Base-by-base conservation (phyloP, 1,140 invertebrate species). In the Ceratitis capitata region DNA sequence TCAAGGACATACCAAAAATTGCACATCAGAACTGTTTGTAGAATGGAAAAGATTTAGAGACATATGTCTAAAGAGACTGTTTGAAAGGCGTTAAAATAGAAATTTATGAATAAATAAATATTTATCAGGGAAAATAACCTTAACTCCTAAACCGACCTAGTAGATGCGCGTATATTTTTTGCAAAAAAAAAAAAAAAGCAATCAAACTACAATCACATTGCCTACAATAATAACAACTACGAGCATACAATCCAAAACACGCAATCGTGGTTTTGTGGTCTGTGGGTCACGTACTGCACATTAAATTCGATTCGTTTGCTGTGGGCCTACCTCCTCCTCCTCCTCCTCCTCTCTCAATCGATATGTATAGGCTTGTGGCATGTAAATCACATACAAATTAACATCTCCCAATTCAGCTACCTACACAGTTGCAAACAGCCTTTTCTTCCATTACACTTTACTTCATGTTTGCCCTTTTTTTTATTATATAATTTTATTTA, bases 291-390 rank as follows among this genome's bases (percentile, higher is more conserved):
- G 69, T 45, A 45, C 39, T 12, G 26, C 45, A 42, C 39, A 78
- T 78, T 78, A 78, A 78, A 78, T 78, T 78, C 69, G 69, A 78
- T 78, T 78, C 69, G 26, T 78, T 78, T 78, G 39, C 69, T n/a
- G n/a, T n/a, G n/a, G n/a, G n/a, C n/a, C n/a, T n/a, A n/a, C n/a
- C n/a, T n/a, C n/a, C n/a, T n/a, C n/a, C n/a, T n/a, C n/a, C n/a
- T n/a, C n/a, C n/a, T n/a, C n/a, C n/a, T n/a, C n/a, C n/a, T n/a
- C n/a, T 12, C n/a, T 39, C 69, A 78, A 78, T 39, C 9, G 32
- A 12, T 78, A 78, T 45, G n/a, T n/a, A n/a, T n/a, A n/a, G n/a
- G n/a, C n/a, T n/a, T 23, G 69, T 78, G 39, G 69, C 69, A 42
- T 78, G 69, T 78, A 78, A 78, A 78, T 78, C 69, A 45, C 69